Evolutionary conservation across 2,888 invertebrate genomes (phyloP).

Genomic region (Hypsopygia costalis): DNA sequence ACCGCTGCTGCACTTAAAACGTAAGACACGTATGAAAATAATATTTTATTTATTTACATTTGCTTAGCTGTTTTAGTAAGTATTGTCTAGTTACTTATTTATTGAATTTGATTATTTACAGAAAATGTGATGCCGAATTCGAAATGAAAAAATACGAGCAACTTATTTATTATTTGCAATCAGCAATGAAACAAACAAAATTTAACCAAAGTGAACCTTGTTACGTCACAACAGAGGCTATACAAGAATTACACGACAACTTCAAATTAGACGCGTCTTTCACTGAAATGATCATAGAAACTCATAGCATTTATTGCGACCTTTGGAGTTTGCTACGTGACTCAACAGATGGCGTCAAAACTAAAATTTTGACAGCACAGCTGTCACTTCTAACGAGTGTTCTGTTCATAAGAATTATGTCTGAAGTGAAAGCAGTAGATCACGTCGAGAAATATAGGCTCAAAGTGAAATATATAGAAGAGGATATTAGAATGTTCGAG

Average conservation of each 20-base stretch:
- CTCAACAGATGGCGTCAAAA: slow-evolving; percentile 24
- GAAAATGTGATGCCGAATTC: slow-evolving; percentile 49
- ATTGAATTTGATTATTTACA: slow-evolving; percentile 27
- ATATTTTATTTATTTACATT: slow-evolving; percentile 1
- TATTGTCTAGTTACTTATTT: too few species aligned
- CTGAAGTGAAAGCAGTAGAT: slow-evolving; percentile 87
- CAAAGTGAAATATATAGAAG: slow-evolving; percentile 84
- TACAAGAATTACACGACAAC: slow-evolving; percentile 21
- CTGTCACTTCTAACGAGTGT: slow-evolving; percentile 71
- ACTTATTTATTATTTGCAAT: slow-evolving; percentile 38
- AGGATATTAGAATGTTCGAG: slow-evolving; percentile 84
- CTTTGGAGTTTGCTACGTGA: slow-evolving; percentile 23
- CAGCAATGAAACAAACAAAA: slow-evolving; percentile 23
- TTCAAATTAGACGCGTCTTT: slow-evolving; percentile 34
- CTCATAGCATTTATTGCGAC: slow-evolving; percentile 32
- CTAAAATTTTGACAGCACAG: slow-evolving; percentile 44
- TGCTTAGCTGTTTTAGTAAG: too few species aligned
- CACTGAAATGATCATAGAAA: slow-evolving; percentile 31
- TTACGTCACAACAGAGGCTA: neutral
- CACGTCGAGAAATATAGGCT: slow-evolving; percentile 89
- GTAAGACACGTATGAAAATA: slow-evolving; percentile 40
- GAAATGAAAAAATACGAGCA: slow-evolving; percentile 57
- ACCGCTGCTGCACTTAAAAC: slow-evolving; percentile 58
- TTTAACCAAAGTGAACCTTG: neutral
- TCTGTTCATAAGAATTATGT: slow-evolving; percentile 78